Evolutionary conservation across 1,140 invertebrate genomes (phyloP), one percentile per base, ranked within the genome.

Genomic region (Mizuhopecten yessoensis): DNA sequence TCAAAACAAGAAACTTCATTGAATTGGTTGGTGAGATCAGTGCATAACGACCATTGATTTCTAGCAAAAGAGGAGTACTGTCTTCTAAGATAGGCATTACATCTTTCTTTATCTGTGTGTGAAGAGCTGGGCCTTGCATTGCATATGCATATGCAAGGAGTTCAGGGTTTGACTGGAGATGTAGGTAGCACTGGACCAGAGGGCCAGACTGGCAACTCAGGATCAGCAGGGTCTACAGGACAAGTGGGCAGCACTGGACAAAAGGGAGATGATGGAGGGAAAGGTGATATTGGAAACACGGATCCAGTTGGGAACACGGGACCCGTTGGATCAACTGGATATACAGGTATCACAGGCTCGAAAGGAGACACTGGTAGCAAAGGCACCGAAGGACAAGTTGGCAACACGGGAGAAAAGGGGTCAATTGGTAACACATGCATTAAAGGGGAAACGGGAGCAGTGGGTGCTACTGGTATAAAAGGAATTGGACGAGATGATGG

Each of bases 301-400:
- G 86, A 33, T 34, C 3, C 34, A 34, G n/a, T 34, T 0, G 86
- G 86, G 1, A 29, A 29, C 49, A 86, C 57, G 36, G 57, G 91
- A 89, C 23, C 88, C 33, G 33, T 86, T 13, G 34, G 91, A 89
- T 0, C 33, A 17, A 89, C 57, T 29, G 88, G 88, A 1, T 34
- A 34, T 29, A 34, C 23, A 34, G 88, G 88, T 1, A 33, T 75
- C 0, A 33, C 23, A 75, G 88, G 88, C 49, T 86, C 45, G 3
- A 89, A 75, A 29, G 57, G 57, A n/a, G 17, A 75, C 29, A n/a
- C 29, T 75, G 57, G 57, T 33, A 29, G 23, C 11, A 75, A 23
- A 5, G 57, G 57, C n/a, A n/a, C n/a, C n/a, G n/a, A n/a, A n/a
- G n/a, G n/a, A n/a, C n/a, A n/a, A n/a, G n/a, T n/a, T n/a, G n/a